Base-by-base conservation (phyloP, 2,797 vertebrate genomes). In the Spizella passerina region DNA sequence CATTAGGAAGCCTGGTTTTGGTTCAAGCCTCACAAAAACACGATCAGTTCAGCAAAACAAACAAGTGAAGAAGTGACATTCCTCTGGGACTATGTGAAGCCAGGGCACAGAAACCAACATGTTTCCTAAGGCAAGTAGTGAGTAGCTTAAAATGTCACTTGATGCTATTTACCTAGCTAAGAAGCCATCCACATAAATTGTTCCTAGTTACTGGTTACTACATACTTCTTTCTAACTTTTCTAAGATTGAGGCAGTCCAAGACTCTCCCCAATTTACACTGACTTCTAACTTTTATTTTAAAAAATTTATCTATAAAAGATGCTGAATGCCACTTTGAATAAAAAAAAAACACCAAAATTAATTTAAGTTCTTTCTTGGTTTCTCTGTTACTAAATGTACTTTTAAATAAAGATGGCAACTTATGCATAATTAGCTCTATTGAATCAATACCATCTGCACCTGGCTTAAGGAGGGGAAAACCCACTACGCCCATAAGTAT, bases 1-100 rank as follows among this genome's bases (percentile, higher is more conserved):
- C 80, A 68, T 92, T 96, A 95, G 61, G 69, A 90, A 93, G 82
- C 15, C 63, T 86, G 76, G 22, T 94, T 93, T 89, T 39, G 50
- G n/a, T 92, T 87, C 63, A 80, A 88, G 73, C 15, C 56, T 73
- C 72, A 78, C 46, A 86, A 92, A 96, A 96, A 83, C 52, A 94
- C 85, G 36, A 81, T 52, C 41, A 79, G 63, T 66, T 59, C 69
- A 79, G 50, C 52, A 89, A 93, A 93, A 94, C 50, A 96, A 96
- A 92, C 76, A 91, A 89, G 57, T 41, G 57, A 91, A 82, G 86
- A 76, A 91, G 69, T 47, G 32, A 72, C 76, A 86, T 63, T 94
- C 65, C 46, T 81, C n/a, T 89, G 72, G 34, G 53, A 63, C n/a
- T 66, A 34, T 38, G 23, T 13, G 12, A 91, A 83, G 32, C 22